Conservation (phyloP, 2,888 invertebrate genomes). For the Dolichomitus sp. region DNA sequence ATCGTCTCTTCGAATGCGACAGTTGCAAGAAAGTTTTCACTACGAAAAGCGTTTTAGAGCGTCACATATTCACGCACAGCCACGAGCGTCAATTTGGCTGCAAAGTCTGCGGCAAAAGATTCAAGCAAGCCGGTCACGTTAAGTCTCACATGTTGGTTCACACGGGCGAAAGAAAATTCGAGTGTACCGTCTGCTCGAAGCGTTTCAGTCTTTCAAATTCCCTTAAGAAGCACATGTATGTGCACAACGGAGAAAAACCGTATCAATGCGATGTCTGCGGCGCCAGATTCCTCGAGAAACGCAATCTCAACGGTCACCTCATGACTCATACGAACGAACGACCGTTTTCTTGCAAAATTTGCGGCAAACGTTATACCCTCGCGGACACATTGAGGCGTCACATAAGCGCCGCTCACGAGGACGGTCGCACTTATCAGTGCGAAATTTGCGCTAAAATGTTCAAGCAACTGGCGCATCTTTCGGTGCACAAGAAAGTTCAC, state of each 20-base stretch:
- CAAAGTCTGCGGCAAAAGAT: conserved; percentile 86
- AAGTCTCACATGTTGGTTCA: conserved; percentile 86
- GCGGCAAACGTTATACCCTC: conserved; percentile 80
- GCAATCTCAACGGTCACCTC: conserved; percentile 79
- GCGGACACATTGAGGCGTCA: conserved; percentile 80
- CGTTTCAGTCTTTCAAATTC: conserved; percentile 86
- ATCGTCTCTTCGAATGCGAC: conserved; percentile 85
- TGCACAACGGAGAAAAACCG: conserved; percentile 83
- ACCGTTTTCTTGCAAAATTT: conserved; percentile 79
- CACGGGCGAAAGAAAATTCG: conserved; percentile 87
- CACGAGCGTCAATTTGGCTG: conserved; percentile 85
- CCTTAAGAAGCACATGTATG: conserved; percentile 86
- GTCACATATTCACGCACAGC: conserved; percentile 87
- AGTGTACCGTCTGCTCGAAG: conserved; percentile 87
- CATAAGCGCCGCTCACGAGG: conserved; percentile 79
- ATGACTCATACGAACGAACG: conserved; percentile 81
- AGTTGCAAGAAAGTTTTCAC: conserved; percentile 87
- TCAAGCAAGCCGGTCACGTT: conserved; percentile 87
- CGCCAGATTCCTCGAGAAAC: conserved; percentile 78
- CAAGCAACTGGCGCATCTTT: conserved; percentile 80
- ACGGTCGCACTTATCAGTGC: conserved; percentile 80
- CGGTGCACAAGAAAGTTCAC: conserved; percentile 86
- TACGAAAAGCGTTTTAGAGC: conserved; percentile 87
- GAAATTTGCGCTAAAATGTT: conserved; percentile 83
- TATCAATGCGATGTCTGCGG: conserved; percentile 81